phyloP scores from a whole-genome alignment of 2,888 invertebrate genomes.

The Blastobasis adustella region DNA sequence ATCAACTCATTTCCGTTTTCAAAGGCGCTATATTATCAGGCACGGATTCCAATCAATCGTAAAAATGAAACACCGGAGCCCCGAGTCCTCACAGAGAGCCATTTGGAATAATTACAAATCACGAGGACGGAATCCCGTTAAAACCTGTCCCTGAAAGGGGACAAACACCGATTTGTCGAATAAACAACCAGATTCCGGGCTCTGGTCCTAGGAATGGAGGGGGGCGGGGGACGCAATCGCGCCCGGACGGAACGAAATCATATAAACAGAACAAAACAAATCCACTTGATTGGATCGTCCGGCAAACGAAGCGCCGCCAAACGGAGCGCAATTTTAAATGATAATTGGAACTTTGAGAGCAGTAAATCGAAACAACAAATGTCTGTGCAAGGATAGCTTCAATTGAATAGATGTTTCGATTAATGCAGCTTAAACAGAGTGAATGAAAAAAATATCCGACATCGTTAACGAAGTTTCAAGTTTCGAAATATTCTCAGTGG shows the following conservation, averaged over 20 bases:
- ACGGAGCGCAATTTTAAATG: constrained; percentile 2
- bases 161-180: constrained; percentile 1
- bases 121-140: background rate
- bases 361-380: too few relatives aligned
- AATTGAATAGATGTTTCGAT: too few relatives aligned
- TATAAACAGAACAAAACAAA: constrained; percentile 8
- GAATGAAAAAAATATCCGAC: too few relatives aligned
- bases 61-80: background rate
- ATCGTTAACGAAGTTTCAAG: too few relatives aligned
- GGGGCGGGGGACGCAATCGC: background rate
- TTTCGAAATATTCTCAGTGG: too few relatives aligned
- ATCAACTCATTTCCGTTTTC: background rate
- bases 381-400: too few relatives aligned
- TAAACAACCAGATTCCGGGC: background rate
- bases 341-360: background rate
- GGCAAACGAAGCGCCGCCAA: background rate
- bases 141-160: background rate
- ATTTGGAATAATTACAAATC: constrained; percentile 1
- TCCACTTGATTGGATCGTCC: constrained; percentile 6
- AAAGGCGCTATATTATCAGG: background rate
- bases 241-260: background rate
- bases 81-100: background rate
- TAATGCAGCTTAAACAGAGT: too few relatives aligned
- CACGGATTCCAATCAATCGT: background rate
- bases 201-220: background rate